phyloP scores from a whole-genome alignment of 2,888 invertebrate genomes.

The Drosophila anomelani region DNA sequence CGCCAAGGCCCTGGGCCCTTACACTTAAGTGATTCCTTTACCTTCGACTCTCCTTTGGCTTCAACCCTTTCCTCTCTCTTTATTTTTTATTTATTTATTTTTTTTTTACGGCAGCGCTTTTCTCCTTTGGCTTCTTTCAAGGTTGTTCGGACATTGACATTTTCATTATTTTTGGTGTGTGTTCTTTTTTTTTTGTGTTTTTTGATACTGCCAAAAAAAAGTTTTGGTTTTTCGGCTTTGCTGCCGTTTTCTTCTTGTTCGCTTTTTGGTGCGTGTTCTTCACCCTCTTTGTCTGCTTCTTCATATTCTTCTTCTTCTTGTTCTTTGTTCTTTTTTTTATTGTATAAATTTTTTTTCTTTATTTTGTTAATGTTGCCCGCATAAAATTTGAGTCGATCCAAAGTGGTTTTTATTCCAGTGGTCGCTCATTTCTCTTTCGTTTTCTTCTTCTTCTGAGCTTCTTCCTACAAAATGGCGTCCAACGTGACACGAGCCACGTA shows the following conservation, averaged over 20 bases:
- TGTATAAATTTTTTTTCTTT: constrained; percentile 16
- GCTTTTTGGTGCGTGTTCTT: constrained; percentile 64
- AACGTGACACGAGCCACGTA: constrained; percentile 69
- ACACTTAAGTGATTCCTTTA: constrained; percentile 59
- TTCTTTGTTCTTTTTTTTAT: constrained; percentile 27
- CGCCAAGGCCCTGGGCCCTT: constrained; percentile 49
- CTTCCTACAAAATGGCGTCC: constrained; percentile 57
- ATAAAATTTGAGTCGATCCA: constrained; percentile 71
- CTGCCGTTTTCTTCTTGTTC: constrained; percentile 40
- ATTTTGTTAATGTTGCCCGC: constrained; percentile 64
- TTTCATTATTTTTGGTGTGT: constrained; percentile 70
- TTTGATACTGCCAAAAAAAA: constrained; percentile 63
- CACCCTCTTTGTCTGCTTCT: constrained; percentile 15
- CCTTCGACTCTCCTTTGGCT: constrained; percentile 19
- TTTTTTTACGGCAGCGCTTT: constrained; percentile 68
- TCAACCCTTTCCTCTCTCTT: constrained; percentile 22
- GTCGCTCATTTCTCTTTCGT: constrained; percentile 71
- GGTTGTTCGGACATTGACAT: constrained; percentile 85
- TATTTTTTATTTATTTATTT: constrained; percentile 26
- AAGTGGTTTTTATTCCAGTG: constrained; percentile 48
- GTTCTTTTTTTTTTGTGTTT: constrained; percentile 49
- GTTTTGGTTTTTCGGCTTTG: constrained; percentile 52
- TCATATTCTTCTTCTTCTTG: constrained; percentile 7
- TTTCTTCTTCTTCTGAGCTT: constrained; percentile 19
- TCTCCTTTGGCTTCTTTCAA: constrained; percentile 84